Base-by-base conservation (phyloP, 2,797 vertebrate species). In the Cercopithecus hamlyni region DNA sequence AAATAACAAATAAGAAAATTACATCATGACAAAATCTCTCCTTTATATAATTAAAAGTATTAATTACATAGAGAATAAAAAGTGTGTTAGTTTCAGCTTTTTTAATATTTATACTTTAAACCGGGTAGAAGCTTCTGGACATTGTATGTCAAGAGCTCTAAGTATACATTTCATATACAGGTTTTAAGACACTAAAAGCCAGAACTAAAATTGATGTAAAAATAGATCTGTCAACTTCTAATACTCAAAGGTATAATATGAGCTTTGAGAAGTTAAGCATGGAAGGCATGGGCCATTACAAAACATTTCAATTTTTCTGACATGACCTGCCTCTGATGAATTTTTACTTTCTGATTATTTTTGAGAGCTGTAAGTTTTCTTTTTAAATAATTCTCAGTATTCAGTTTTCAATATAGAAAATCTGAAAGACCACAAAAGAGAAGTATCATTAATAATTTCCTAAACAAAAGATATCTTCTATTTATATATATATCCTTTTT, bases 171-270 rank as follows among this genome's bases (percentile, higher is more conserved):
- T 58, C 30, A 85, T 75, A 39, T 55, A 61, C 22, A 82, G 30
- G 79, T 75, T 82, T 92, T 41, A 91, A 95, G 67, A 57, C 41
- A 88, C 26, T 82, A 57, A 85, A 88, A 93, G 67, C 14, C 43
- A 88, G 96, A 97, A 95, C 4, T 33, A 96, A 96, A 96, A 75
- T 77, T 87, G 77, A 79, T 82, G 70, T 88, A 58, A 98, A 88
- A 96, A 91, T 96, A 77, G 52, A 91, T 75, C 89, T 75, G 52
- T 89, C 48, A 88, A 57, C 12, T 77, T 22, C 9, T 91, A 88
- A 91, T 86, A 15, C 82, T 33, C 33, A 41, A 88, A 83, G 58
- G 26, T 87, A 75, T 92, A 94, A 90, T 79, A 90, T n/a, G 27
- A 92, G 58, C 36, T 85, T 88, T 55, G 36, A 72, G 81, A 82